A percentile compares a stretch with the other conserved stretches of the same genome.
These are phyloP conservation scores for Melipona beecheii DNA, from an alignment of 2,888 invertebrate species.

Conservation along the genomic window DNA sequence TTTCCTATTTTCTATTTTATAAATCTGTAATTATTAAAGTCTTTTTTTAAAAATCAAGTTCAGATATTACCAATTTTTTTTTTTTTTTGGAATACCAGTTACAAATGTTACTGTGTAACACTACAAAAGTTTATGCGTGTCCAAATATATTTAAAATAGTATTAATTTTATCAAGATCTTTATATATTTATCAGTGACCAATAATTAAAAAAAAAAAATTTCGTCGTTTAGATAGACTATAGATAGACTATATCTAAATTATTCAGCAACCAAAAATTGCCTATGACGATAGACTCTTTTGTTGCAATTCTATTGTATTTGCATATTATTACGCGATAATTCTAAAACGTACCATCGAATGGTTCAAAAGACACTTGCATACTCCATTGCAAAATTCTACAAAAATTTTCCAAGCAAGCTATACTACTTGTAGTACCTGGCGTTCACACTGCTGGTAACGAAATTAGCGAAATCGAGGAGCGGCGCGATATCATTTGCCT, in stretches of 20 bases:
- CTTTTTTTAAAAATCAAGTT: too few species aligned
- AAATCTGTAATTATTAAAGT: too few species aligned
- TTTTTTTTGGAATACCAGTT: too few species aligned
- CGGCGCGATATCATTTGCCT: conserved; percentile 85
- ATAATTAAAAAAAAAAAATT: too few species aligned
- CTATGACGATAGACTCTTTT: not conserved
- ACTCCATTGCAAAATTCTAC: not conserved
- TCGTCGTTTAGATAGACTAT: too few species aligned
- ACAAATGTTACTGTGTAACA: not conserved
- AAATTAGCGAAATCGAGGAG: conserved; percentile 85
- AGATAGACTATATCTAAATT: too few species aligned
- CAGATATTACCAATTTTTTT: too few species aligned
- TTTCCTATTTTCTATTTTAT: too few species aligned
- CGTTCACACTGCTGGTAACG: conserved; percentile 85
- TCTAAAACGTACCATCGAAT: not conserved
- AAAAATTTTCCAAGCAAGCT: too few species aligned
- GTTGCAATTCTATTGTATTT: too few species aligned
- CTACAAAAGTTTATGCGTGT: not conserved
- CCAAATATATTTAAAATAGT: not conserved
- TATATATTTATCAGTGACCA: too few species aligned
- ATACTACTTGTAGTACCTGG: conserved; percentile 81
- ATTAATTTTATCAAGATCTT: not conserved
- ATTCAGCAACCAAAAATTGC: not conserved
- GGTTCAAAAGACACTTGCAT: not conserved
- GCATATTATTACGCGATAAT: too few species aligned